Evolutionary conservation across 2,113 vertebrate genomes (phyloP), one percentile per base, ranked within the genome.

Genomic region (Oryzias woworae): DNA sequence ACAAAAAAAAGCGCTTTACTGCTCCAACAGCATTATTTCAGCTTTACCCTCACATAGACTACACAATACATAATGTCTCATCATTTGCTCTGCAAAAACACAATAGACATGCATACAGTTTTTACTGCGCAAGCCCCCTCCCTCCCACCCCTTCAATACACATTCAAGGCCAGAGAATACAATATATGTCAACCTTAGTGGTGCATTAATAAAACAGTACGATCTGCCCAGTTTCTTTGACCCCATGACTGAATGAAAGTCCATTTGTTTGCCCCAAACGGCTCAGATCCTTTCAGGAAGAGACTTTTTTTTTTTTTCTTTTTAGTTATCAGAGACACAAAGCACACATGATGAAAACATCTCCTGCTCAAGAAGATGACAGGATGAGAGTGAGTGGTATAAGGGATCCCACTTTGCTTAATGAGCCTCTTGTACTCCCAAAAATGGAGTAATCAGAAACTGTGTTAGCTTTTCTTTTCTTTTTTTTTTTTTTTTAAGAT

Each of bases 21-120:
- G 67, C 85, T 84, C 79, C 76, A 58, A 83, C 81, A 75, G 75
- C 71, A 73, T 76, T 77, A 88, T 73, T 77, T 85, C 69, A 81
- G 62, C 62, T 83, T 85, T 68, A 69, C 62, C 85, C 77, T 82
- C 84, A 82, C 80, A 80, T 77, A 85, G 77, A 87, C 81, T 85
- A 89, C 76, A 86, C 81, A 81, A 68, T 76, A 85, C 80, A 84
- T 80, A 75, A 81, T 64, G 24, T 65, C 82, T 81, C 57, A 1
- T 70, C 81, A 82, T 81, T 88, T 86, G 75, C 84, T 84, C 81
- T 58, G 75, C 78, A 82, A 83, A 36, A 90, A 88, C 84, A 90
- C 78, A 82, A 89, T 76, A 83, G 87, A 90, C 89, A 90, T 90
- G 89, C 89, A 89, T 83, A 87, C 82, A 85, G 78, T 85, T 82